A percentile compares a stretch with the other conserved stretches of the same genome.
Conservation (phyloP, 2,888 invertebrate species). For the Tanypteryx hageni region DNA sequence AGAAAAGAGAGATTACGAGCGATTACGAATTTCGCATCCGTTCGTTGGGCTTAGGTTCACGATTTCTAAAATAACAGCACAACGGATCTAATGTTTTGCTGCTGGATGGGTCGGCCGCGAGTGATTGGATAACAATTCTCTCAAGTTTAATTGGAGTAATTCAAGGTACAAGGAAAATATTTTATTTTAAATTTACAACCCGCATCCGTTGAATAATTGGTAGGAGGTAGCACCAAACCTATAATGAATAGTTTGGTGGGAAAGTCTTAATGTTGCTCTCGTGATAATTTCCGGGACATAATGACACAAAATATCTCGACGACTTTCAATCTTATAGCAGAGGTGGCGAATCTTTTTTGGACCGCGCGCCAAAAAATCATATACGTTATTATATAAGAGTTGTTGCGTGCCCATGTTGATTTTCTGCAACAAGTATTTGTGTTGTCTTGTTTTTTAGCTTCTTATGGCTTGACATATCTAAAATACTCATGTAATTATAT, state of each 20-base stretch:
- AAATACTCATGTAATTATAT: too few relatives aligned
- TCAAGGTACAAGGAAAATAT: background rate
- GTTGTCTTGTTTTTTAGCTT: too few relatives aligned
- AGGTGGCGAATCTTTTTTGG: too few relatives aligned
- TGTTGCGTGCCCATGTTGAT: too few relatives aligned
- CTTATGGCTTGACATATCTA: too few relatives aligned
- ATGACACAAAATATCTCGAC: background rate
- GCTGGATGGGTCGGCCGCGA: background rate
- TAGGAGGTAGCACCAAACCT: background rate
- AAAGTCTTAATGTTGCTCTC: slow-evolving; percentile 1
- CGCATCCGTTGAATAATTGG: background rate
- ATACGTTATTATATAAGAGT: too few relatives aligned
- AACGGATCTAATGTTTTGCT: background rate
- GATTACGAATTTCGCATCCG: slow-evolving; percentile 15
- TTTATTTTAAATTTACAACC: background rate
- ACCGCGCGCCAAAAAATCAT: too few relatives aligned
- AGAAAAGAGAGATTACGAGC: background rate
- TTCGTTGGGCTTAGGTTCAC: background rate
- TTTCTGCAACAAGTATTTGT: too few relatives aligned
- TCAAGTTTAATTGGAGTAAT: background rate
- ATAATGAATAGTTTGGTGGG: background rate
- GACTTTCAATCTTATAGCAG: slow-evolving; percentile 7
- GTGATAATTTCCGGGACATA: background rate
- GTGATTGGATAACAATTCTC: background rate
- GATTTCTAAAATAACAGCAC: background rate